Base-by-base conservation (phyloP, 2,113 vertebrate species). In the Opisthocomus hoazin region DNA sequence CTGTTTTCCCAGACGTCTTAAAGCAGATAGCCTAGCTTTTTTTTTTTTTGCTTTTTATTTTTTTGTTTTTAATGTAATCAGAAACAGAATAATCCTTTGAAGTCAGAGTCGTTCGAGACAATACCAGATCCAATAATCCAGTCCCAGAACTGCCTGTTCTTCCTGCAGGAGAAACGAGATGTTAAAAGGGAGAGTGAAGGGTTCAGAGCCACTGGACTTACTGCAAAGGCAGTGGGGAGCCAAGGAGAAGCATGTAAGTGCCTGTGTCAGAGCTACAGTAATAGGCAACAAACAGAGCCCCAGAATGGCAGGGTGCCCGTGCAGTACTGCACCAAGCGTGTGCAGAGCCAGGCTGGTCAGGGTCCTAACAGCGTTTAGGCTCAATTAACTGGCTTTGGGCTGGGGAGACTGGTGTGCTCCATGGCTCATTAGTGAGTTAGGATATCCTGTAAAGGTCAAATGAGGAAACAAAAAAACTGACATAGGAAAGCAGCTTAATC, bases 261-360 rank as follows among this genome's bases (percentile, higher is more conserved):
- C 65, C 65, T 60, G 16, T 50, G 2, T 2, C 26, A 37, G 73
- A 78, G 64, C 91, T 68, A 24, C 34, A 37, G 69, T 4, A 43
- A 9, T 11, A 18, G 6, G 43, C 56, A 32, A 36, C 17, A 46
- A 43, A 27, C 7, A 48, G 64, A 41, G 8, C 5, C 54, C 12
- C 16, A 12, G 34, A 8, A 1, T 2, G 53, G 66, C 58, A 29
- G 58, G 60, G 48, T 11, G 5, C 58, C 60, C 0, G 0, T 12
- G 24, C 51, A 24, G 43, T 8, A 3, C 76, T 22, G 50, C 11
- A 3, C 21, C 6, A 24, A 20, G 56, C 1, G 9, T 37, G 9
- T 23, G 63, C 82, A 56, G 24, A 85, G 50, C 50, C 48, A 37
- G 50, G 2, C 0, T 77, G 27, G 0, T 3, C 5, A 65, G 37